Evolutionary conservation across 2,113 vertebrate species (phyloP), one percentile per base, ranked within the genome.

Genomic region (Tupaia tana): DNA sequence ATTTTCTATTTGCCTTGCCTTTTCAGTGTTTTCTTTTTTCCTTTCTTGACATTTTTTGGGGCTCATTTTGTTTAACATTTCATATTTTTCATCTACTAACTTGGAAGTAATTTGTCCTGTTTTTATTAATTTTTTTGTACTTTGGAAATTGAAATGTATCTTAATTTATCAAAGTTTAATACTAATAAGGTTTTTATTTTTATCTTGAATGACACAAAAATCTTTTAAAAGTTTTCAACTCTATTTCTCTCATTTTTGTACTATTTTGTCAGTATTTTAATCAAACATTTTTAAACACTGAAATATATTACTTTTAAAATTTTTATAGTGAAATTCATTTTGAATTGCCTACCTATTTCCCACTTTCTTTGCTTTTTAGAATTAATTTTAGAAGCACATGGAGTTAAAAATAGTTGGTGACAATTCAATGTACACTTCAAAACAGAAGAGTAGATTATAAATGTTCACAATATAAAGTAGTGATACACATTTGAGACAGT

Each of bases 251-350:
- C 14, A 61, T 74, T 59, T 54, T 77, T 58, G 59, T 66, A 18
- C 31, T 69, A 58, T 34, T 88, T 78, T 95, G 31, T 79, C 31
- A 79, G 52, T 70, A 93, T 84, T 86, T 74, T 84, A 96, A 93
- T 87, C 93, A 27, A 27, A 64, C 9, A 88, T 88, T 93, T 93
- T 93, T 74, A 84, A 84, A 78, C 80, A 88, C 56, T 74, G 56
- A 64, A 75, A 75, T 81, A 1, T 67, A 66, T 58, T 90, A 15
- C 58, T n/a, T 90, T 92, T 84, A 89, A 89, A 56, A 83, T 84
- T 90, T 95, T 85, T 89, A 88, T n/a, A 85, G 31, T 66, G 16
- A 78, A 63, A 91, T 63, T 83, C 29, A 91, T 79, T 87, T 93
- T 66, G 59, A 88, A 6, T 89, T 89, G 70, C 79, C 66, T 67